A percentile compares a stretch with the other conserved stretches of the same genome.
Evolutionary conservation across 2,888 invertebrate species (phyloP).

Genomic region (Notodonta ziczac): DNA sequence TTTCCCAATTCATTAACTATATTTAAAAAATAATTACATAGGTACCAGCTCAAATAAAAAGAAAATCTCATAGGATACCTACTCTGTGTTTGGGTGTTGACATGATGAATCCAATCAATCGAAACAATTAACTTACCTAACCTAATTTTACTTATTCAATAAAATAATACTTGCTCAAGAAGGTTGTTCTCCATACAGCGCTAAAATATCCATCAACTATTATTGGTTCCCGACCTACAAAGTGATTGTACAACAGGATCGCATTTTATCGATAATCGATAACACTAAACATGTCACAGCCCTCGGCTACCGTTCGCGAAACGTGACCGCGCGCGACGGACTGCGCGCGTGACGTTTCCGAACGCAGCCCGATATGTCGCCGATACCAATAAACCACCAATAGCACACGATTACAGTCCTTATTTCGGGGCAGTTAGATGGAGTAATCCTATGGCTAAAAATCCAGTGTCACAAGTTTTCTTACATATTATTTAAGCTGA

Average conservation of each 20-base stretch:
- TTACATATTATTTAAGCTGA: slow-evolving; percentile 34
- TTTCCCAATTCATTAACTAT: too few relatives aligned
- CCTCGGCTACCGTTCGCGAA: slow-evolving; percentile 71
- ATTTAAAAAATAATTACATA: too few relatives aligned
- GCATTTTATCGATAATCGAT: slow-evolving; percentile 46
- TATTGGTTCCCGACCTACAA: background rate
- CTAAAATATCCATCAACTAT: background rate
- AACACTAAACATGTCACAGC: slow-evolving; percentile 51
- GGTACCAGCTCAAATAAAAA: too few relatives aligned
- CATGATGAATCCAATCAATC: too few relatives aligned
- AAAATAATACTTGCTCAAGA: too few relatives aligned
- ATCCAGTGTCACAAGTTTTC: slow-evolving; percentile 29
- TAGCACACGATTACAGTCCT: slow-evolving; percentile 33
- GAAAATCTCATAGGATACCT: too few relatives aligned
- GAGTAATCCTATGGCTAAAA: slow-evolving; percentile 18
- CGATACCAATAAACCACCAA: slow-evolving; percentile 58
- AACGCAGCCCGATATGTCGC: slow-evolving; percentile 70
- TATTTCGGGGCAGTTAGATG: slow-evolving; percentile 27
- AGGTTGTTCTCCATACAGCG: too few relatives aligned
- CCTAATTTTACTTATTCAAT: too few relatives aligned
- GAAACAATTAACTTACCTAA: too few relatives aligned
- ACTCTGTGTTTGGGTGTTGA: too few relatives aligned
- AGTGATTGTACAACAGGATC: slow-evolving; percentile 18
- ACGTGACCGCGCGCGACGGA: slow-evolving; percentile 78
- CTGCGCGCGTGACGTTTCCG: slow-evolving; percentile 75